phyloP scores from a whole-genome alignment of 92 coral and sea anemone species.

The Epizoanthus illoricatus region DNA sequence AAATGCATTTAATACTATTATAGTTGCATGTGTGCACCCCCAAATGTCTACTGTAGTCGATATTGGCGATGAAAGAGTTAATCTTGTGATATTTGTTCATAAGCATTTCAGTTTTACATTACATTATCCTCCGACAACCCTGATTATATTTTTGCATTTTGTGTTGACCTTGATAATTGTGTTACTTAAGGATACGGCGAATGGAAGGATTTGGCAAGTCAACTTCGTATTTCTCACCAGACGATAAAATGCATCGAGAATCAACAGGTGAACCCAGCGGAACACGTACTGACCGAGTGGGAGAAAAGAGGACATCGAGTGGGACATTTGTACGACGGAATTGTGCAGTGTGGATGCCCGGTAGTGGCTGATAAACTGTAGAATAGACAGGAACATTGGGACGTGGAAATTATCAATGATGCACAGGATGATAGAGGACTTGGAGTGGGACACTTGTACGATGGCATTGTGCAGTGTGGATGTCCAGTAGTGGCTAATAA shows the following conservation, averaged over 20 bases:
- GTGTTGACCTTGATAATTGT: not conserved
- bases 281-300: not conserved
- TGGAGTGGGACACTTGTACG: too few species aligned
- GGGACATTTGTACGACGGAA: not conserved
- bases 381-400: not conserved
- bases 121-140: too few species aligned
- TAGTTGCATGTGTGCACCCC: too few species aligned
- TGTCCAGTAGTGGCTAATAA: too few species aligned
- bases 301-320: slow-evolving; percentile 9
- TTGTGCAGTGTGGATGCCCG: not conserved
- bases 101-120: too few species aligned
- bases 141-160: not conserved
- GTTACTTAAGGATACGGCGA: not conserved
- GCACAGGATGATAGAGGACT: too few species aligned
- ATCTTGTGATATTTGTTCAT: too few species aligned
- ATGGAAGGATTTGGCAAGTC: not conserved
- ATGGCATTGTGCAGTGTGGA: too few species aligned
- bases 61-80: too few species aligned
- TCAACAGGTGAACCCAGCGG: not conserved
- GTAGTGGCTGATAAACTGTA: slow-evolving; percentile 19
- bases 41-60: too few species aligned
- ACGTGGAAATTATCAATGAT: too few species aligned
- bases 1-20: too few species aligned
- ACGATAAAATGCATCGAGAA: not conserved
- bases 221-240: not conserved